These are phyloP conservation scores for Melierax canorus DNA, from an alignment of 2,113 vertebrate species.

Conservation along the genomic window DNA sequence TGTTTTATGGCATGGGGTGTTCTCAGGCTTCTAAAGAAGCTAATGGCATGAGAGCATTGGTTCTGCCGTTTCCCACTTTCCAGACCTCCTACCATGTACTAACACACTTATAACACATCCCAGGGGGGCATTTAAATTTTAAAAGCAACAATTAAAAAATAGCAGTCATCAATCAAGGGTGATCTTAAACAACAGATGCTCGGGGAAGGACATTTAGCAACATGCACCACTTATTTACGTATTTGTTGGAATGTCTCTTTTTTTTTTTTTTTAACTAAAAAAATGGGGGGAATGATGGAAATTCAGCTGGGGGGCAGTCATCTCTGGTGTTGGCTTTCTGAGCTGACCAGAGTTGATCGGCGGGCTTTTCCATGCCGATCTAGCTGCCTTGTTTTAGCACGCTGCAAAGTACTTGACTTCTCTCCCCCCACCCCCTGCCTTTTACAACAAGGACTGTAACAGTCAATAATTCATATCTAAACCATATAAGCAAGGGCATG, in stretches of 20 bases:
- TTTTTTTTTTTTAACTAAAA: not conserved
- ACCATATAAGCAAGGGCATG: conserved; percentile 76
- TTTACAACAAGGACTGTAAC: conserved; percentile 69
- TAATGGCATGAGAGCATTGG: conserved; percentile 51
- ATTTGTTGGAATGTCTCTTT: not conserved
- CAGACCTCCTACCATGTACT: conserved; percentile 71
- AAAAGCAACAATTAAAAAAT: conserved; percentile 84
- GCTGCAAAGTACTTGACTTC: conserved; percentile 46
- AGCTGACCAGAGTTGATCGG: not conserved
- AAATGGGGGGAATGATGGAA: not conserved
- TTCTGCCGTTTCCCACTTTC: conserved; percentile 69
- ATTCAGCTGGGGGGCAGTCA: fast-evolving
- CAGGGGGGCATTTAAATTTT: conserved; percentile 79
- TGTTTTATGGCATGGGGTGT: conserved; percentile 54
- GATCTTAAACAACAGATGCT: conserved; percentile 78
- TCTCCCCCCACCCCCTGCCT: not conserved
- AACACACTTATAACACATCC: conserved; percentile 77
- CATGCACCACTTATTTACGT: conserved; percentile 66
- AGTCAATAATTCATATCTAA: conserved; percentile 80
- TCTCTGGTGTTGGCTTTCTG: not conserved
- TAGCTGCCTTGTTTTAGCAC: conserved; percentile 3
- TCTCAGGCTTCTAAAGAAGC: conserved; percentile 42
- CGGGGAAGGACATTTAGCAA: conserved; percentile 67
- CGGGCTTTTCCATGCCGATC: not conserved
- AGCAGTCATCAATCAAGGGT: conserved; percentile 77